Base-by-base conservation (phyloP, 1,140 invertebrate species). In the Euglossa dilemma region DNA sequence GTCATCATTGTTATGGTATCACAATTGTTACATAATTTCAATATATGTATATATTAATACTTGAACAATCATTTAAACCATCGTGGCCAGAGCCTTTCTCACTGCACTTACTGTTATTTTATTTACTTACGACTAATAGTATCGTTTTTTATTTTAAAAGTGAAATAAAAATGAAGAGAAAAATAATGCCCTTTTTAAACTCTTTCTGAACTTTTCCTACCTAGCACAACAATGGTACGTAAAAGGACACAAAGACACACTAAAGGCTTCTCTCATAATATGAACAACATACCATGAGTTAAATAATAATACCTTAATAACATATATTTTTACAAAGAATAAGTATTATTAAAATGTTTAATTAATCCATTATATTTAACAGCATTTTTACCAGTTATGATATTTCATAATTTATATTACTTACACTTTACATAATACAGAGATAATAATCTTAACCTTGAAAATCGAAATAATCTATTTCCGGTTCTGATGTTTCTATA, bases 401-500 rank as follows among this genome's bases (percentile, higher is more conserved):
- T 28, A 50, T 50, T 56, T 6, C 45, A 28, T 72, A 16, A 54
- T 61, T 52, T 64, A 28, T 56, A 43, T 69, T 59, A 47, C 52
- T 78, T 57, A 76, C 52, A 80, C 23, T 74, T 70, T 74, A 66
- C 45, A 67, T 16, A 47, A 47, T 72, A 72, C 59, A 59, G n/a
- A 54, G 9, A 73, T 80, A 61, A 20, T 54, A 54, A 57, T 52
- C 0, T 88, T 88, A 89, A 28, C 84, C 87, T 74, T 83, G 85
- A 85, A 84, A 92, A 72, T 92, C 89, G 74, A 92, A 92, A 70
- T 92, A 92, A 86, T 92, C 91, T 85, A 91, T 92, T 80, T 91
- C 89, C 57, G 85, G 87, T 52, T 92, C 91, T 71, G 83, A 56
- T 25, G 75, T 83, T 76, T 89, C 91, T 36, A 90, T 78, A 28